Percentiles rank a stretch among this genome's conserved stretches.
Evolutionary conservation across 64 coral and sea anemone genomes (phyloP).

Genomic region (Anthopleura sola): DNA sequence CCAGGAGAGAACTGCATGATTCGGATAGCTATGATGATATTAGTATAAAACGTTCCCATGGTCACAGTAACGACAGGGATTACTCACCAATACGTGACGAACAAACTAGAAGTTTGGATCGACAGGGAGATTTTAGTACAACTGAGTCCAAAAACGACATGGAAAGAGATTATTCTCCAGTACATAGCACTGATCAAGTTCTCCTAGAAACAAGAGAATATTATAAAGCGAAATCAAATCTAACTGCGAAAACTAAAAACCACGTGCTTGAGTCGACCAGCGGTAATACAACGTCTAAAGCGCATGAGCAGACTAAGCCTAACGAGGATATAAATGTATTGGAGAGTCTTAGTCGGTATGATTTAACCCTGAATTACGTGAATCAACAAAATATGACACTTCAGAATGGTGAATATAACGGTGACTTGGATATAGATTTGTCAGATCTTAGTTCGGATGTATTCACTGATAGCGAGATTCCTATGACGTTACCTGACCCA

Average conservation of each 20-base stretch:
- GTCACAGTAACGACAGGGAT: slow-evolving; percentile 20
- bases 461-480: slow-evolving; percentile 76
- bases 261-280: not conserved
- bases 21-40: not conserved
- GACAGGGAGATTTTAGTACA: slow-evolving; percentile 16
- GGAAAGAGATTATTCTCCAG: slow-evolving; percentile 1
- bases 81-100: slow-evolving; percentile 42
- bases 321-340: slow-evolving; percentile 48
- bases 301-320: not conserved
- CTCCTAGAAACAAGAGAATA: slow-evolving; percentile 16
- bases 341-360: slow-evolving; percentile 55
- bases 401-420: slow-evolving; percentile 81
- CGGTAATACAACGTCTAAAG: not conserved
- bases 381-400: slow-evolving; percentile 85
- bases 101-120: not conserved
- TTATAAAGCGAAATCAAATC: slow-evolving; percentile 11
- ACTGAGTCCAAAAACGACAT: not conserved
- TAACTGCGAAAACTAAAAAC: not conserved
- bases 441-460: slow-evolving; percentile 91
- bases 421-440: slow-evolving; percentile 56
- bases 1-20: not conserved
- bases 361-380: slow-evolving; percentile 84
- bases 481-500: slow-evolving; percentile 39
- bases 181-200: not conserved
- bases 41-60: not conserved